Percentiles rank a stretch among this genome's conserved stretches.
Conservation (phyloP, 2,113 vertebrate genomes). For the Lepus timidus region DNA sequence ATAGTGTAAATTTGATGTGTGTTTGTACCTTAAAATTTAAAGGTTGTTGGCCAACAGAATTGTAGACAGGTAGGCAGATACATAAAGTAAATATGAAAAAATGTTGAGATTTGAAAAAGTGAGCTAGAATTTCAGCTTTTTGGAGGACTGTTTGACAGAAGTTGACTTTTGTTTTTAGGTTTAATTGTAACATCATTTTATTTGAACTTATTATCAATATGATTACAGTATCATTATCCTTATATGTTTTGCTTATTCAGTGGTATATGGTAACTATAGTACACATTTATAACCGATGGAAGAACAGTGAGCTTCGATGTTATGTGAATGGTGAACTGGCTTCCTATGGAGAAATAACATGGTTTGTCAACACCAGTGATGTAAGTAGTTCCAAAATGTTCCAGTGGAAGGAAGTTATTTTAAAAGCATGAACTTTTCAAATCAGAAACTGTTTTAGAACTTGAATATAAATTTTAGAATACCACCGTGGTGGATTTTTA, state of each 20-base stretch:
- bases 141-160: neutral
- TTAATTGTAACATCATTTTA: conserved; percentile 7
- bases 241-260: conserved; percentile 83
- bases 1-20: neutral
- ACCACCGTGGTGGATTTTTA: neutral
- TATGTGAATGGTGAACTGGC: conserved; percentile 97
- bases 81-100: neutral
- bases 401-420: neutral
- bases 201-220: neutral
- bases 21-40: conserved; percentile 44
- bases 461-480: conserved; percentile 37
- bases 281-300: conserved; percentile 98
- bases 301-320: conserved; percentile 98
- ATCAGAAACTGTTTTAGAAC: neutral
- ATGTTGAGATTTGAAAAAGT: neutral
- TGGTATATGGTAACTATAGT: conserved; percentile 99
- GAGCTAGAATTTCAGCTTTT: neutral
- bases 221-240: conserved; percentile 38
- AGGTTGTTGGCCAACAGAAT: neutral
- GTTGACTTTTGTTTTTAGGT: conserved; percentile 53
- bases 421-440: conserved; percentile 17
- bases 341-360: conserved; percentile 97
- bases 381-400: conserved; percentile 89
- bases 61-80: neutral
- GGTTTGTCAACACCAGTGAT: conserved; percentile 98